A percentile compares a stretch with the other conserved stretches of the same genome.
phyloP scores from a whole-genome alignment of 2,888 invertebrate species.

The Apodemia mormo region DNA sequence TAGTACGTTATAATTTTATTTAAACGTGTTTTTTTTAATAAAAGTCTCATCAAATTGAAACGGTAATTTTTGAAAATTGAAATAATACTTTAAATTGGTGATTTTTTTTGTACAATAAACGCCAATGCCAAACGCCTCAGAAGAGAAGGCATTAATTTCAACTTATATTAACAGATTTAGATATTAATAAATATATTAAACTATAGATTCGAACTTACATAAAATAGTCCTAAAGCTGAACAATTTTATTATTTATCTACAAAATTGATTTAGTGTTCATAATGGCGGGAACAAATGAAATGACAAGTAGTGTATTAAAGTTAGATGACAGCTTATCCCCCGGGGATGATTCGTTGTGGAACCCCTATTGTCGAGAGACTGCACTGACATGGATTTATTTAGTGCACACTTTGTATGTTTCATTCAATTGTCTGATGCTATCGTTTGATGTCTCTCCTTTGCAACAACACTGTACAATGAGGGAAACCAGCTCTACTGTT shows the following conservation, averaged over 20 bases:
- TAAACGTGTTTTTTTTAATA: too few species aligned
- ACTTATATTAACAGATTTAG: too few species aligned
- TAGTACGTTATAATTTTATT: too few species aligned
- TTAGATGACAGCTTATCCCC: slow-evolving; percentile 6
- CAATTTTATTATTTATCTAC: background rate
- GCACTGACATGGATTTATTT: slow-evolving; percentile 4
- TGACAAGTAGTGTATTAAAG: slow-evolving; percentile 11
- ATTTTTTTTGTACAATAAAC: too few species aligned
- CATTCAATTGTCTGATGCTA: background rate
- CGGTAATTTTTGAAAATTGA: too few species aligned
- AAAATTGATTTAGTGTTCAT: background rate
- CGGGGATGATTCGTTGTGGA: background rate
- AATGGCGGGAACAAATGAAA: background rate
- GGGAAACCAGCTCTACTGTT: background rate
- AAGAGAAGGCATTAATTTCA: too few species aligned
- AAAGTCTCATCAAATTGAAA: too few species aligned
- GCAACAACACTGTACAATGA: background rate
- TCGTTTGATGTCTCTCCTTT: background rate
- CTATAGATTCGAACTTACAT: too few species aligned
- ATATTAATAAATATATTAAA: too few species aligned
- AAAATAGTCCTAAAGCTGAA: background rate
- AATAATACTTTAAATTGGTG: too few species aligned
- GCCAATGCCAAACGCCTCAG: too few species aligned
- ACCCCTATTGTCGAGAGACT: background rate
- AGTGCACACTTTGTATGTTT: slow-evolving; percentile 1